Evolutionary conservation across 2,888 invertebrate genomes (phyloP).

Genomic region (Netelia inedita): DNA sequence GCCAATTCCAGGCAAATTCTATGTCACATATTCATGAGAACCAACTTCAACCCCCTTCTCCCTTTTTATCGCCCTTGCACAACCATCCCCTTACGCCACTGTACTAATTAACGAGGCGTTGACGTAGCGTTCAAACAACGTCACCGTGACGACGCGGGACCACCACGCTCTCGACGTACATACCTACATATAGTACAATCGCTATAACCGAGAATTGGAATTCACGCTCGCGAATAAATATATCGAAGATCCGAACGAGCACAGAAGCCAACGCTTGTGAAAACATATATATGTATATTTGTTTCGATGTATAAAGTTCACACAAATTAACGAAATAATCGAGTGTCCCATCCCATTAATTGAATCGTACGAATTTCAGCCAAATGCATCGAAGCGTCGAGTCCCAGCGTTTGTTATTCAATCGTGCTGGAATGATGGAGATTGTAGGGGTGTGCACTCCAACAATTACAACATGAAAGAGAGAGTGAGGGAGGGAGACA

Average conservation of each 20-base stretch:
- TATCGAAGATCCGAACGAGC: background rate
- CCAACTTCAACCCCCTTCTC: constrained; percentile 30
- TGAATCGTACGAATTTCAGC: constrained; percentile 13
- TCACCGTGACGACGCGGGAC: constrained; percentile 42
- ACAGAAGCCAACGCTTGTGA: no score
- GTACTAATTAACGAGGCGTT: constrained; percentile 69
- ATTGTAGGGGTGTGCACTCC: background rate
- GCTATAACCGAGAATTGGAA: constrained; percentile 33
- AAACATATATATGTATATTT: background rate
- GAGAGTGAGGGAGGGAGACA: no score
- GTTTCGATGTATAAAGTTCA: background rate
- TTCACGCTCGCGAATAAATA: constrained; percentile 36
- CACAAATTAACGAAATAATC: constrained; percentile 46
- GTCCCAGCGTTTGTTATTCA: constrained; percentile 9
- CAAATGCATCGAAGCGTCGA: constrained; percentile 24
- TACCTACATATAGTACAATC: background rate
- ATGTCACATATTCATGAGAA: constrained; percentile 57
- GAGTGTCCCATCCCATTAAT: constrained; percentile 28
- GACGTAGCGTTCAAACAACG: constrained; percentile 62
- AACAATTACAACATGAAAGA: background rate
- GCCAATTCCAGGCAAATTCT: constrained; percentile 54
- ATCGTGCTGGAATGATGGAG: background rate
- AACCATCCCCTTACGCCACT: constrained; percentile 57
- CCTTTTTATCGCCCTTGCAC: constrained; percentile 8
- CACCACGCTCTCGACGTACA: constrained; percentile 7